Evolutionary conservation across 2,888 invertebrate species (phyloP).

Genomic region (Merodon equestris): DNA sequence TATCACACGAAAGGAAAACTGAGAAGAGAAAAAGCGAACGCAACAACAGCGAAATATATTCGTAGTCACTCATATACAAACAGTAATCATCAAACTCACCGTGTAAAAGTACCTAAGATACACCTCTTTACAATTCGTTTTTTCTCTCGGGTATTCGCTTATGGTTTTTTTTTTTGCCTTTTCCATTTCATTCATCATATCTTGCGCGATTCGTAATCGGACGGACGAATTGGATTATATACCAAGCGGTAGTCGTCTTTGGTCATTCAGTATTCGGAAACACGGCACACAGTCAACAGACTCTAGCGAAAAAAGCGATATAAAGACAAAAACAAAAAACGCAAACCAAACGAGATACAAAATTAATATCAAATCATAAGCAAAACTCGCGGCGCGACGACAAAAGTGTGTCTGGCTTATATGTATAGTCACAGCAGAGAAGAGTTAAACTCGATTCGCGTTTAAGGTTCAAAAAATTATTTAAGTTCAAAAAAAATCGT

Average conservation of each 20-base stretch:
- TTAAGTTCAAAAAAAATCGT: not conserved
- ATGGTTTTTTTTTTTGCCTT: conserved; percentile 3
- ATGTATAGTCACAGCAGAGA: conserved; percentile 23
- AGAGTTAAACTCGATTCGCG: conserved; percentile 26
- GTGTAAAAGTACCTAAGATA: conserved; percentile 58
- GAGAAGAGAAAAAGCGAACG: not conserved
- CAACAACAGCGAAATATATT: too few relatives aligned
- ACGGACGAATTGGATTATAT: conserved; percentile 71
- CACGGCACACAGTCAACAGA: conserved; percentile 76
- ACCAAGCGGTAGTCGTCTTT: conserved; percentile 76
- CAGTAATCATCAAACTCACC: conserved; percentile 40
- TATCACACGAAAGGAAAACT: conserved; percentile 19
- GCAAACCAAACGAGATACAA: conserved; percentile 36
- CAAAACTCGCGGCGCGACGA: conserved; percentile 51
- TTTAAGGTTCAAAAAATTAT: conserved; percentile 6
- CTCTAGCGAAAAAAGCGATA: conserved; percentile 55
- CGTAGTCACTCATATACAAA: too few relatives aligned
- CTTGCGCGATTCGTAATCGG: conserved; percentile 68
- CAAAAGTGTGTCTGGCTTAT: conserved; percentile 53
- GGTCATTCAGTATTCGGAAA: conserved; percentile 77
- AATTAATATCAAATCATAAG: conserved; percentile 56
- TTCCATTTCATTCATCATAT: conserved; percentile 64
- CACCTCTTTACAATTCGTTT: conserved; percentile 50
- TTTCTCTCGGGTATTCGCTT: too few relatives aligned
- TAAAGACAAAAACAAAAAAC: too few relatives aligned